Conservation (phyloP, 2,797 vertebrate genomes). For the Brachyrhaphis roseni region DNA sequence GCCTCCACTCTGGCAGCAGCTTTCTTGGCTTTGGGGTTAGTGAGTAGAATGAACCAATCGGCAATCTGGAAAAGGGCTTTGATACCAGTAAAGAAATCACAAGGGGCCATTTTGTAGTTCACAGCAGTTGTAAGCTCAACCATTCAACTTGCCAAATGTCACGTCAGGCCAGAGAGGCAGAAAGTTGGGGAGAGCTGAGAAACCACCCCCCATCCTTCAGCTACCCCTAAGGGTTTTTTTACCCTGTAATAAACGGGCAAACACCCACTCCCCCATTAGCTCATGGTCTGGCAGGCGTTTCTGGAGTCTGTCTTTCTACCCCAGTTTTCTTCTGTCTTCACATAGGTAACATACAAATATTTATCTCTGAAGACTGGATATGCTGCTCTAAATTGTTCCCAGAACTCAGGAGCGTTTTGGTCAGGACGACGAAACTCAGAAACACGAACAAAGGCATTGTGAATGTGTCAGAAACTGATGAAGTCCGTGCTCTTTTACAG, state of each 20-base stretch:
- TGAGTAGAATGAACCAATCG: constrained; percentile 69
- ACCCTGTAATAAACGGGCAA: constrained; percentile 30
- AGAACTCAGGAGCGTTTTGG: constrained; percentile 24
- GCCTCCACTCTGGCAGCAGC: constrained; percentile 61
- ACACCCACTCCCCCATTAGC: constrained; percentile 49
- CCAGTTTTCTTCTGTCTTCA: constrained; percentile 21
- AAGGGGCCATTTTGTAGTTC: constrained; percentile 60
- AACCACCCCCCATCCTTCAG: not conserved
- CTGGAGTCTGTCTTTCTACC: constrained; percentile 18
- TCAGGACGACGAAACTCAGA: constrained; percentile 50
- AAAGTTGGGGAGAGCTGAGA: constrained; percentile 18
- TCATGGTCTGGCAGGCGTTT: constrained; percentile 24
- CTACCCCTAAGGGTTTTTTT: constrained; percentile 13
- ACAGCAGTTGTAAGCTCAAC: constrained; percentile 59
- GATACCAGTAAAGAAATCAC: constrained; percentile 57
- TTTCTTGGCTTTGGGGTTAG: constrained; percentile 52
- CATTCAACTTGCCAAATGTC: constrained; percentile 67
- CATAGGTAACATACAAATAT: constrained; percentile 30
- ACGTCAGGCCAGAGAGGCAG: constrained; percentile 49
- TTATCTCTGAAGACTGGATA: constrained; percentile 26
- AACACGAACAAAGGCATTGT: constrained; percentile 48
- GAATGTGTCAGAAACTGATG: constrained; percentile 48
- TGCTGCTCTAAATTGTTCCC: constrained; percentile 31
- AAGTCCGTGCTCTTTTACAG: constrained; percentile 52
- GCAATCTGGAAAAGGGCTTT: constrained; percentile 63